phyloP scores from a whole-genome alignment of 1,140 invertebrate species.

The Phthorimaea operculella region DNA sequence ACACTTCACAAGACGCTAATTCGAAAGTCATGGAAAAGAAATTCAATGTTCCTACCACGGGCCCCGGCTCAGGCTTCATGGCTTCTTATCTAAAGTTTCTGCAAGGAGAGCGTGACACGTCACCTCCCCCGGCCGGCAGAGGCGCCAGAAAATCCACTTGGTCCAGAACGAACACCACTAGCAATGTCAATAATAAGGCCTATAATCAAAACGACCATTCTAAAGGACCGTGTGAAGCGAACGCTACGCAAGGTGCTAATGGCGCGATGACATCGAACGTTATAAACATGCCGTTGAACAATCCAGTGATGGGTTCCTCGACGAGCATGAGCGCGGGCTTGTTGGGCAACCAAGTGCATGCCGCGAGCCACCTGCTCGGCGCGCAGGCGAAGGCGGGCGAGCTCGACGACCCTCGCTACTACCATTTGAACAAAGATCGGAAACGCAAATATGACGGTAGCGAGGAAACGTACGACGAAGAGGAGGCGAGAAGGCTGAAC shows the following conservation, averaged over 20 bases:
- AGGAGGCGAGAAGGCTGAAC: slow-evolving; percentile 62
- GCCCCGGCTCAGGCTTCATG: slow-evolving; percentile 81
- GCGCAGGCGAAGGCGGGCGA: slow-evolving; percentile 53
- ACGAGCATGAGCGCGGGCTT: slow-evolving; percentile 44
- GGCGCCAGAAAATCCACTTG: slow-evolving; percentile 74
- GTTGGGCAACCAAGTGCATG: slow-evolving; percentile 45
- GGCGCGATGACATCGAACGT: slow-evolving; percentile 52
- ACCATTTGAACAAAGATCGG: slow-evolving; percentile 77
- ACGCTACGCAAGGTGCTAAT: slow-evolving; percentile 49
- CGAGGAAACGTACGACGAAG: slow-evolving; percentile 75
- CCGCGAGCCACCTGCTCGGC: slow-evolving; percentile 46
- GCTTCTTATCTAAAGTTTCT: slow-evolving; percentile 86
- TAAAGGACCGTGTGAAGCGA: slow-evolving; percentile 45
- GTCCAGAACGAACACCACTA: slow-evolving; percentile 67
- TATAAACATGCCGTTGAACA: slow-evolving; percentile 47
- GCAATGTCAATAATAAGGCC: slow-evolving; percentile 48
- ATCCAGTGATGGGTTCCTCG: slow-evolving; percentile 44
- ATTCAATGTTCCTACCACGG: slow-evolving; percentile 68
- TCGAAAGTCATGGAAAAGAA: slow-evolving; percentile 68
- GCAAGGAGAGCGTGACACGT: slow-evolving; percentile 82
- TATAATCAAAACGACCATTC: slow-evolving; percentile 50
- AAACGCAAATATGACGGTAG: slow-evolving; percentile 76
- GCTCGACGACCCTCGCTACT: slow-evolving; percentile 77
- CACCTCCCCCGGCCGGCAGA: slow-evolving; percentile 76
- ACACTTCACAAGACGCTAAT: slow-evolving; percentile 59